These are phyloP conservation scores for Brachionus paranguensis DNA, from an alignment of 1,140 invertebrate genomes.

Conservation along the genomic window DNA sequence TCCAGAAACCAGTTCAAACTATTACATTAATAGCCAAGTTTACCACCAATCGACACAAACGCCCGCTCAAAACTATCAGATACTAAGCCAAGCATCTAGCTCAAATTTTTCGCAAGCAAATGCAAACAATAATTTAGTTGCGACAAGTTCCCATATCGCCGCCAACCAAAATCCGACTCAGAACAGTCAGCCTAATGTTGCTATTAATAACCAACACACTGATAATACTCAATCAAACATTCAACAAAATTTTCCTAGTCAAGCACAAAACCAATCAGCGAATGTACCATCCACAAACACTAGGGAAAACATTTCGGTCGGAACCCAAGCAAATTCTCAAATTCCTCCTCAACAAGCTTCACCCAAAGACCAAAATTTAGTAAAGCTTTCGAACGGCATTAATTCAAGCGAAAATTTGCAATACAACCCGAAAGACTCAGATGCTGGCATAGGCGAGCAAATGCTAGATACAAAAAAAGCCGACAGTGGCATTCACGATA, in stretches of 20 bases:
- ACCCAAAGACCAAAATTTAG: neutral
- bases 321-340: neutral
- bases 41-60: neutral
- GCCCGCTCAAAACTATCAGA: neutral
- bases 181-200: neutral
- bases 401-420: neutral
- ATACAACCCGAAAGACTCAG: neutral
- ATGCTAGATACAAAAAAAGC: neutral
- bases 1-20: neutral
- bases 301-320: neutral
- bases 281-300: neutral
- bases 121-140: neutral
- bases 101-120: neutral
- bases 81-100: conserved; percentile 3
- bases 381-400: neutral
- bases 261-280: neutral
- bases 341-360: neutral
- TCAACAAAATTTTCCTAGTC: conserved; percentile 8
- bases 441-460: neutral
- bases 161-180: neutral
- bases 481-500: conserved; percentile 7
- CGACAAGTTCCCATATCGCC: neutral
- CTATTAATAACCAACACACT: neutral
- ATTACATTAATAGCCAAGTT: neutral
- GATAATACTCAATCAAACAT: conserved; percentile 9